Evolutionary conservation across 2,797 vertebrate genomes (phyloP).

Genomic region (Thripadectes ignobilis): DNA sequence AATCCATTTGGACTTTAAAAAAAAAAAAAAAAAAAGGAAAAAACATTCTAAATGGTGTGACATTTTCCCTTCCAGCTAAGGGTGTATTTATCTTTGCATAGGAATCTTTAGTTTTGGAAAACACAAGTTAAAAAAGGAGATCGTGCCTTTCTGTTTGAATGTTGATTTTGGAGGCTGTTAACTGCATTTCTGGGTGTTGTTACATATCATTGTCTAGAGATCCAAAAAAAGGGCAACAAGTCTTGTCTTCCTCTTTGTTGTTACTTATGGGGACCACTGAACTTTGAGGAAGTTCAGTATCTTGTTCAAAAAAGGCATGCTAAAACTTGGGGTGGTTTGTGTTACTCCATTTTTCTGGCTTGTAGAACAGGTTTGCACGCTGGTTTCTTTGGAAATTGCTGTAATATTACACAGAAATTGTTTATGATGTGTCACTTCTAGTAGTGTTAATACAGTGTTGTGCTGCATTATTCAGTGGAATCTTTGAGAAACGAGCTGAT

Average conservation of each 20-base stretch:
- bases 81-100: slow-evolving; percentile 75
- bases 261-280: background rate
- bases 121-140: slow-evolving; percentile 25
- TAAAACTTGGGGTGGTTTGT: background rate
- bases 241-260: background rate
- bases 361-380: background rate
- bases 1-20: slow-evolving; percentile 39
- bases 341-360: background rate
- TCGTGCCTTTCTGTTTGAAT: slow-evolving; percentile 15
- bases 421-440: background rate
- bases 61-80: slow-evolving; percentile 73
- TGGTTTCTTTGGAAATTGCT: background rate
- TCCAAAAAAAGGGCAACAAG: background rate
- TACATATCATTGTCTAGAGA: slow-evolving; percentile 38
- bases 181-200: background rate
- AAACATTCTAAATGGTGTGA: slow-evolving; percentile 68
- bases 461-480: slow-evolving; percentile 40
- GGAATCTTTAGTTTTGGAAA: slow-evolving; percentile 29
- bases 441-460: background rate
- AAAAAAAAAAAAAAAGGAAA: background rate
- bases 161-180: background rate
- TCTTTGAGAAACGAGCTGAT: background rate
- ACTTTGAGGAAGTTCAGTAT: background rate
- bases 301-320: background rate
- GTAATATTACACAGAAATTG: background rate